phyloP scores from a whole-genome alignment of 2,888 invertebrate species.

The Eupithecia subumbrata region DNA sequence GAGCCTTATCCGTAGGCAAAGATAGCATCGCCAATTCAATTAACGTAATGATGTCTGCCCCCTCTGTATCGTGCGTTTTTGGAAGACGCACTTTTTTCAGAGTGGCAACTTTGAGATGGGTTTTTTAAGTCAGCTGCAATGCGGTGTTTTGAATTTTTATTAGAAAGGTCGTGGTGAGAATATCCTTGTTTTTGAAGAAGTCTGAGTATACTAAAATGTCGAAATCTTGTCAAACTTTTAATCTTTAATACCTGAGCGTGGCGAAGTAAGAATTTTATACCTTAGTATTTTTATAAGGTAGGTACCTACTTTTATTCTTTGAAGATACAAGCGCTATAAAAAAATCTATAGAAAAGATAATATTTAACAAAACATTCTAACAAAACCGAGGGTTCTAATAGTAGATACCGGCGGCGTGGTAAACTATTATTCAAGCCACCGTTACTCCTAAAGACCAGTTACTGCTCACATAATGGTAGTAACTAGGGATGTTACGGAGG shows the following conservation, averaged over 20 bases:
- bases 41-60: conserved; percentile 71
- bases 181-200: not conserved
- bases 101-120: conserved; percentile 20
- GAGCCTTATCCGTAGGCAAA: conserved; percentile 62
- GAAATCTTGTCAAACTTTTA: not conserved
- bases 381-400: not conserved
- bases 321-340: not conserved
- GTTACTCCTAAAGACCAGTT: conserved; percentile 27
- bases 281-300: not conserved
- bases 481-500: too few relatives aligned
- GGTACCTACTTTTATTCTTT: not conserved
- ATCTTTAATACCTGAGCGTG: not conserved
- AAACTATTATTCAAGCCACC: conserved; percentile 29
- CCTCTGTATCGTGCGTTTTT: conserved; percentile 51
- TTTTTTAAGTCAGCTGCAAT: conserved; percentile 12
- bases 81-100: conserved; percentile 44
- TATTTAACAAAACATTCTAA: not conserved
- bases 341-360: not conserved
- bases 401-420: not conserved
- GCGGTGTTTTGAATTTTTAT: conserved; percentile 15
- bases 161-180: not conserved
- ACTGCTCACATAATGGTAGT: conserved; percentile 35
- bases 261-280: not conserved
- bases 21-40: conserved; percentile 75
- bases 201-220: not conserved